phyloP scores from a whole-genome alignment of 2,113 vertebrate genomes.

The Syrrhaptes paradoxus region DNA sequence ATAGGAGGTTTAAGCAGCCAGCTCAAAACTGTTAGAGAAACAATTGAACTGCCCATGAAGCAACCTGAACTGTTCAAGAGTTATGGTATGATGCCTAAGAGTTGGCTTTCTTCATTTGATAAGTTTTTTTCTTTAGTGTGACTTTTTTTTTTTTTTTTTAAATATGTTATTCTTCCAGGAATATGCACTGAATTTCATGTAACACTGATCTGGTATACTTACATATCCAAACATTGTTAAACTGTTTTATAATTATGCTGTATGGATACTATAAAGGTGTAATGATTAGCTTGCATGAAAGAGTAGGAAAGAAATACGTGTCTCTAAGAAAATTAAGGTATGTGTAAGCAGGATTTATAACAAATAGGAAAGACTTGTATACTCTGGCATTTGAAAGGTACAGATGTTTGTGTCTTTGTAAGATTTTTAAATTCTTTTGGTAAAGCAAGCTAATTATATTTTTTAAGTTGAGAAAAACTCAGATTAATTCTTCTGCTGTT shows the following conservation, averaged over 20 bases:
- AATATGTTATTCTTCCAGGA: neutral
- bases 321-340: neutral
- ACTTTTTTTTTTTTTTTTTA: too few species aligned
- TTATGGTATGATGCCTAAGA: conserved; percentile 80
- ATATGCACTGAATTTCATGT: neutral
- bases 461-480: neutral
- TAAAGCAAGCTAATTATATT: neutral
- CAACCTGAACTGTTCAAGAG: conserved; percentile 87
- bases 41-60: conserved; percentile 91
- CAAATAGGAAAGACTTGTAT: neutral
- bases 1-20: conserved; percentile 91
- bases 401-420: neutral
- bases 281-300: neutral
- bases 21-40: conserved; percentile 87
- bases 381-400: neutral
- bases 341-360: neutral
- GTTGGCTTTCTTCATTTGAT: neutral
- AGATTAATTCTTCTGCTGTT: neutral
- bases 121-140: neutral
- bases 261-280: neutral
- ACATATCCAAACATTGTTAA: neutral
- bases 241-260: neutral
- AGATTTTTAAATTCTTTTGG: neutral
- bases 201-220: neutral
- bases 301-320: neutral